Conservation (phyloP, 2,113 vertebrate genomes). For the Oxyruncus cristatus region DNA sequence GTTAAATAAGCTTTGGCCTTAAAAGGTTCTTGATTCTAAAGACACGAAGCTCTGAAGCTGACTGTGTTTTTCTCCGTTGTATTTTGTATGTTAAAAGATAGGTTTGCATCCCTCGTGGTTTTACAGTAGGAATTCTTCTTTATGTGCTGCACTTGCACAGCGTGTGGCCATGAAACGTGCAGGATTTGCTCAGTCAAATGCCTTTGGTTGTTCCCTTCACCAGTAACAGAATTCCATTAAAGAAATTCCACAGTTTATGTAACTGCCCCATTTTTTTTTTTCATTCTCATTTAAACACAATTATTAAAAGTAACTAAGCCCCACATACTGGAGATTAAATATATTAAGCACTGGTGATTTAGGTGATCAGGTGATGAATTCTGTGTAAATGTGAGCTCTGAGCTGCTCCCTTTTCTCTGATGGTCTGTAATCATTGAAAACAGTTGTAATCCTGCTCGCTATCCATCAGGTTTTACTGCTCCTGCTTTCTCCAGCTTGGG, state of each 20-base stretch:
- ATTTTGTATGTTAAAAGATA: neutral
- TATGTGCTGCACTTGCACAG: neutral
- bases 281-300: neutral
- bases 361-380: neutral
- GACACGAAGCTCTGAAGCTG: neutral
- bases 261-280: neutral
- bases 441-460: neutral
- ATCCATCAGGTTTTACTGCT: neutral
- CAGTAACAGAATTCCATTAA: neutral
- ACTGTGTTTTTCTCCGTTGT: neutral
- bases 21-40: neutral
- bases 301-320: neutral
- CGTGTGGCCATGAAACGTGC: neutral
- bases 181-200: neutral
- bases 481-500: neutral
- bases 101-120: neutral
- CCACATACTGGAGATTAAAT: neutral
- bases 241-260: neutral
- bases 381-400: neutral
- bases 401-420: neutral
- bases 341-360: neutral
- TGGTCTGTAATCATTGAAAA: neutral
- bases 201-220: neutral
- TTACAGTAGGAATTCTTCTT: neutral
- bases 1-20: neutral